Base-by-base conservation (phyloP, 23 tunicate species). In the Oikopleura albicans region DNA sequence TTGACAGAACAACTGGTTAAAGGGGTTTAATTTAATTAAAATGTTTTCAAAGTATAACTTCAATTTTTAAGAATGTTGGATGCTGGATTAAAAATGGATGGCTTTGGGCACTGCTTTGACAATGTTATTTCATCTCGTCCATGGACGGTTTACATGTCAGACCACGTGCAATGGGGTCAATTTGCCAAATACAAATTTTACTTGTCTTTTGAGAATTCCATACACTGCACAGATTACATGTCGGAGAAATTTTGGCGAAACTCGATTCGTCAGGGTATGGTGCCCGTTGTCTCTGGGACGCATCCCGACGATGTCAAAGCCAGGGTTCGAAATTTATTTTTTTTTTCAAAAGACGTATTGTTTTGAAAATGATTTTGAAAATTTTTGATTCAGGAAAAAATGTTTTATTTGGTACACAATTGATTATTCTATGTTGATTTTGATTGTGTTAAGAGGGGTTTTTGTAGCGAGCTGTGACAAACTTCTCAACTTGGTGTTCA, bases 161-260 rank as follows among this genome's bases (percentile, higher is more conserved):
- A 71, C 79, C 34, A 37, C 37, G 37, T 71, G 4, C 33, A 71
- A 16, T 71, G 79, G 79, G 79, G 79, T 22, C 36, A 71, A 16
- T 71, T 71, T 29, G 79, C 79, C 2, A 71, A 71, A 37, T 71
- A 71, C 35, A 71, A 71, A 31, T 71, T 71, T 71, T 71, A 71
- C 35, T 37, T 71, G 31, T 34, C 79, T 31, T 71, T 71, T 12
- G 79, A 71, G 37, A 71, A 71, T 29, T 71, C 79, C 4, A 29
- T 71, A 2, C 79, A 71, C 37, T 71, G 79, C 79, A 71, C 79
- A 29, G 79, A 71, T 71, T 71, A 71, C 37, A 16, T 71, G 37
- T 71, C 79, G 37, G 79, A 71, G 35, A 71, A 71, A 71, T 71
- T 71, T 71, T 71, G 79, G 79, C 28, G 79, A 71, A 71, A 71